Base-by-base conservation (phyloP, 53 echinoderm and acorn worm genomes). In the Astropecten irregularis region DNA sequence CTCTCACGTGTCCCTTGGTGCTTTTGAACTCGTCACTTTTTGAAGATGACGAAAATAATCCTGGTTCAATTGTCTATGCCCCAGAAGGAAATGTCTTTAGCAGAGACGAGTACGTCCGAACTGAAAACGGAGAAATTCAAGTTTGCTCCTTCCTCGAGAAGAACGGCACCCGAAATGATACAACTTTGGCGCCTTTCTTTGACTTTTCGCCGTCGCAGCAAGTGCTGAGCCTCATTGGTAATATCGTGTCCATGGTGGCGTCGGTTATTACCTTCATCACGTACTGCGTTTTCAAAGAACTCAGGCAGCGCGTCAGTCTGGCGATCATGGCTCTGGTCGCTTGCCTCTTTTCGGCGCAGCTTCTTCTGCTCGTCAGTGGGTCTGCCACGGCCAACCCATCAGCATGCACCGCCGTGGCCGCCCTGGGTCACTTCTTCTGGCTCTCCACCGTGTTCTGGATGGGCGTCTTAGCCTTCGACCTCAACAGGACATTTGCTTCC, bases 361-460 rank as follows among this genome's bases (percentile, higher is more conserved):
- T 93, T 15, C 62, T 93, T 0, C 84, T 90, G 63, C 82, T 93
- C 34, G 19, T 83, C 32, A 87, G 87, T 25, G 90, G 77, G 1
- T 68, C 84, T 34, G 76, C 71, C 2, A 85, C 73, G 32, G 52
- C 55, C 9, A 68, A 82, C 60, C 82, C 52, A 0, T 26, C 61
- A 37, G 60, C 74, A 14, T 92, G 92, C 53, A 68, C 77, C 9
- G 36, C 76, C 3, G 64, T 71, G 22, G 92, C 92, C 2, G 84
- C 68, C 14, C 20, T 92, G 5, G 86, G 83, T 4, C 92, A 92
- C 52, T 92, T 83, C 84, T 89, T 89, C 62, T 89, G 89, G 82
- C 46, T 92, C 19, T 73, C 89, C 9, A 68, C 89, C 18, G 89
- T 92, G 18, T 70, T 84, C 44, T 92, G 89, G 89, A 92, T 83